These are phyloP conservation scores for Mustela lutreola DNA, from an alignment of 2,113 vertebrate species.

Conservation along the genomic window DNA sequence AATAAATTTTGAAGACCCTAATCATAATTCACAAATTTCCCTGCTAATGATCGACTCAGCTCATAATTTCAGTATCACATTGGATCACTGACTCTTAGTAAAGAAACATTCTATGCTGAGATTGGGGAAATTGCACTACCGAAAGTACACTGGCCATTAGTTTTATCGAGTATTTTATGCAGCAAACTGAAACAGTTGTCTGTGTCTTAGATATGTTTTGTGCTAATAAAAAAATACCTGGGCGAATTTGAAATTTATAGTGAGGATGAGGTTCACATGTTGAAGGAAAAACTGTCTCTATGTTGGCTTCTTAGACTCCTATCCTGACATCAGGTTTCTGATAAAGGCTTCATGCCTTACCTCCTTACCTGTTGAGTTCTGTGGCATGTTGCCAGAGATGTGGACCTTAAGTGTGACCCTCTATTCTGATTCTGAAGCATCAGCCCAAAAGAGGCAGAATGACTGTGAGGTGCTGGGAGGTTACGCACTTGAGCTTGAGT, in stretches of 20 bases:
- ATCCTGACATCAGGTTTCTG: background rate
- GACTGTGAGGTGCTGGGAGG: background rate
- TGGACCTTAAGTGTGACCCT: background rate
- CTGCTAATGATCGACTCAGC: background rate
- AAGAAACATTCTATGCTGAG: background rate
- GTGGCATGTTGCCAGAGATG: background rate
- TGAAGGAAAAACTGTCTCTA: background rate
- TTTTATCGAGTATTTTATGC: background rate
- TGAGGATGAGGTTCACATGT: background rate
- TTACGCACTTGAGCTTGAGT: background rate
- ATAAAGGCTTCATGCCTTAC: background rate
- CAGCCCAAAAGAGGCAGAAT: background rate
- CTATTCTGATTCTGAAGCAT: background rate
- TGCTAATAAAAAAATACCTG: background rate
- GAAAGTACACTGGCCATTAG: background rate
- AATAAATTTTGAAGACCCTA: background rate
- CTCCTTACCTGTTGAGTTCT: background rate
- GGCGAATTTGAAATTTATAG: background rate
- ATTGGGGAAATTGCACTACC: background rate
- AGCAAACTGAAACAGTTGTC: no score
- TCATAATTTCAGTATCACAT: background rate
- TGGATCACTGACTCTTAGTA: background rate
- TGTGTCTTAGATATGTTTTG: background rate
- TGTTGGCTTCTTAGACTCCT: background rate
- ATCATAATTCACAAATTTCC: background rate